These are phyloP conservation scores for Adelges cooleyi DNA, from an alignment of 1,140 invertebrate species.

Conservation along the genomic window DNA sequence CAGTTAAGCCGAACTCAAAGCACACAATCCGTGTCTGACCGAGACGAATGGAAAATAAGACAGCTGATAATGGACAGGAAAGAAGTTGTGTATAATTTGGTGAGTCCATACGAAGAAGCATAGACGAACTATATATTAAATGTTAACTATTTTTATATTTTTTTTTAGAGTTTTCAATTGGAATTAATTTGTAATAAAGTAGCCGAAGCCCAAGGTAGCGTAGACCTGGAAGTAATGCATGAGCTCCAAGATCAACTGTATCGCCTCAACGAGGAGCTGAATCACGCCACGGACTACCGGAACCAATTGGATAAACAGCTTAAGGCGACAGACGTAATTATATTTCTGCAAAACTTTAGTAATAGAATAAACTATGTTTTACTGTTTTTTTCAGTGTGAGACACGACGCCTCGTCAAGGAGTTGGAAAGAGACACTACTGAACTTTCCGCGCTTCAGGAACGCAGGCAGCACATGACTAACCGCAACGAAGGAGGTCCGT, in stretches of 20 bases:
- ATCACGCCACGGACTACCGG: neutral
- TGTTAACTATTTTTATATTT: neutral
- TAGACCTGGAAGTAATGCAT: neutral
- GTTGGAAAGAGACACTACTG: neutral
- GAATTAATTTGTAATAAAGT: neutral
- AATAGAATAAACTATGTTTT: neutral
- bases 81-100: slow-evolving; percentile 9
- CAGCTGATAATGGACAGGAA: slow-evolving; percentile 1
- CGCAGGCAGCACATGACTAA: neutral
- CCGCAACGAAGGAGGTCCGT: neutral
- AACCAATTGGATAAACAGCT: neutral
- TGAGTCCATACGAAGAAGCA: too few relatives aligned
- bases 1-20: neutral
- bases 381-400: neutral
- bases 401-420: neutral
- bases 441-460: neutral
- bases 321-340: neutral
- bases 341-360: too few relatives aligned
- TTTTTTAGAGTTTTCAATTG: slow-evolving; percentile 14
- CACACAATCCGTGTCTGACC: neutral
- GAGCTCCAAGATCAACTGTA: neutral
- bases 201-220: neutral
- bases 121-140: neutral
- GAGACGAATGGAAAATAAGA: neutral
- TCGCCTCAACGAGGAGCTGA: neutral